Evolutionary conservation across 2,888 invertebrate species (phyloP).

Genomic region (Lingula anatina): DNA sequence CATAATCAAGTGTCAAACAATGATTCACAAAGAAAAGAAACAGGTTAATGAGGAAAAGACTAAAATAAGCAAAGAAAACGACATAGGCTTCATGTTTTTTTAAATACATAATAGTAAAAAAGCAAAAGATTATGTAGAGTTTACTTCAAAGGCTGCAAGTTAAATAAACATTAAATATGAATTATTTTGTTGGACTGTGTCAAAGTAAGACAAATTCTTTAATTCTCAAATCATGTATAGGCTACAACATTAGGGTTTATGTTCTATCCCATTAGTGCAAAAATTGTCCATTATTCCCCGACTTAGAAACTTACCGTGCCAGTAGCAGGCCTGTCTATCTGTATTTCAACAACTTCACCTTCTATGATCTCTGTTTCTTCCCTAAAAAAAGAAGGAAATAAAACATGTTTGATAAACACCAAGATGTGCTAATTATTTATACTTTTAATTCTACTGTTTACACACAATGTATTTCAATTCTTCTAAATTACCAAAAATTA

Average conservation of each 20-base stretch:
- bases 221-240: neutral
- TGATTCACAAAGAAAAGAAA: no score
- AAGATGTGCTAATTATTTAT: neutral
- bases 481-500: neutral
- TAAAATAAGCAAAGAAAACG: no score
- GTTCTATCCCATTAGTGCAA: neutral
- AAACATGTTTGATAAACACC: neutral
- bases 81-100: no score
- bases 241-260: neutral
- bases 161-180: no score
- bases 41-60: no score
- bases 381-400: constrained; percentile 54
- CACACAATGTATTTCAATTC: neutral
- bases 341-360: constrained; percentile 96
- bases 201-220: neutral
- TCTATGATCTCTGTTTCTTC: constrained; percentile 98
- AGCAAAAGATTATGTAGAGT: no score
- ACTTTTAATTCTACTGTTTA: no score
- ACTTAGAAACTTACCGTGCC: constrained; percentile 59
- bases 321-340: constrained; percentile 90
- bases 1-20: neutral
- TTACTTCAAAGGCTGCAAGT: no score
- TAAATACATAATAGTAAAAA: no score
- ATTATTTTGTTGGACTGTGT: no score
- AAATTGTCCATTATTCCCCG: neutral